Evolutionary conservation across 2,888 invertebrate genomes (phyloP), one percentile per base, ranked within the genome.

Genomic region (Nymphalis polychloros): DNA sequence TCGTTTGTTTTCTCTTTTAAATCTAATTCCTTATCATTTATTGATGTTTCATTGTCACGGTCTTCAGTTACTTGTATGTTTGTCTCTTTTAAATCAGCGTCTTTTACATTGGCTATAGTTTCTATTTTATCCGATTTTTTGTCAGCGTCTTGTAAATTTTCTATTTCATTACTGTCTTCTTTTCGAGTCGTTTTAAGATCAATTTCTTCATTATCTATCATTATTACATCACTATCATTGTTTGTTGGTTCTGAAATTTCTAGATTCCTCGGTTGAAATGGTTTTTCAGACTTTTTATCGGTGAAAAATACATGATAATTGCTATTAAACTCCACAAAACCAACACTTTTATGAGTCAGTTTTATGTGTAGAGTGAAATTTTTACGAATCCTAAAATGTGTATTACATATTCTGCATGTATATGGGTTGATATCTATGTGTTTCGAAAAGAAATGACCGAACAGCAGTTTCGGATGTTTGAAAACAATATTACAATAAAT

Each of bases 351-450:
- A 27, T 92, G 92, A 0, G 73, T 72, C 8, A 89, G n/a, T 74
- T 90, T 90, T 0, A 92, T 92, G 35, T 92, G 92, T 0, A 91
- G 72, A 0, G 89, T 87, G 52, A 92, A 90, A 3, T 74, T 75
- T 59, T 88, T 91, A 0, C 92, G 79, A 1, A 87, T 55, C 57
- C 78, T 73, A 63, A 88, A 92, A 2, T 69, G 83, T 67, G 75
- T 81, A 59, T 87, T 60, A 27, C 92, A 92, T n/a, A 90, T 88
- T 59, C 79, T 85, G 68, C 92, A 92, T 0, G 78, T 85, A 59
- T 85, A 92, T 0, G 92, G 92, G 5, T 84, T 72, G 0, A 92
- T 69, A 0, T 86, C 82, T 50, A 80, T 87, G 48, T 92, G 92
- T 1, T 74, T 80, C 0, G 81, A 76, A 27, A 76, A 86, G 64